A percentile compares a stretch with the other conserved stretches of the same genome.
phyloP scores from a whole-genome alignment of 2,113 vertebrate genomes.

The Melanerpes formicivorus region DNA sequence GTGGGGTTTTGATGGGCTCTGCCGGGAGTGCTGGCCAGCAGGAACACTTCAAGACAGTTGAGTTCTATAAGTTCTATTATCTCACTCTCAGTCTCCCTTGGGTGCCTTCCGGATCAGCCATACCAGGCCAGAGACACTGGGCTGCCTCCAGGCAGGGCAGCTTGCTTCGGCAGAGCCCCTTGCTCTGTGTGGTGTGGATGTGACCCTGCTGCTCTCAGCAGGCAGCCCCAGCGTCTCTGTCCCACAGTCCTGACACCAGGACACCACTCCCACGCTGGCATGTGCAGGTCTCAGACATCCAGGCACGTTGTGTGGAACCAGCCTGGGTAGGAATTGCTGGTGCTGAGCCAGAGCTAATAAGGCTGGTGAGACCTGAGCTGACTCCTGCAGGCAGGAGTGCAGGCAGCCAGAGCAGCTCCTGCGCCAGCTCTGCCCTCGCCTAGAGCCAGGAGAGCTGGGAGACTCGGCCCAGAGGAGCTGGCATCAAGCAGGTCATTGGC shows the following conservation, averaged over 20 bases:
- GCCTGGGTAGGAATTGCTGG: slow-evolving; percentile 30
- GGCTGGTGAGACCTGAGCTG: slow-evolving; percentile 54
- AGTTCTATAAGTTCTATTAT: slow-evolving; percentile 16
- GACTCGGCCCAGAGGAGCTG: not conserved
- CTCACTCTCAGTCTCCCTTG: slow-evolving; percentile 21
- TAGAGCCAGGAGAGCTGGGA: not conserved
- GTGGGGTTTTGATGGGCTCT: not conserved
- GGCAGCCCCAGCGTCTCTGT: slow-evolving; percentile 34
- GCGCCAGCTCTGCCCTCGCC: not conserved
- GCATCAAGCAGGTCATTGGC: not conserved
- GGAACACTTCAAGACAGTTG: not conserved
- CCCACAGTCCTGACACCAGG: slow-evolving; percentile 60
- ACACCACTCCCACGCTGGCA: slow-evolving; percentile 57
- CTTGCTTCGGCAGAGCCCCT: slow-evolving; percentile 23
- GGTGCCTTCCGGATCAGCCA: slow-evolving; percentile 17
- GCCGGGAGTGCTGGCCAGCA: not conserved
- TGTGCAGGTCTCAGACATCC: slow-evolving; percentile 31
- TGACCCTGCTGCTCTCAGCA: slow-evolving; percentile 41
- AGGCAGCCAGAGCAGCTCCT: slow-evolving; percentile 26
- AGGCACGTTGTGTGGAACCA: slow-evolving; percentile 38
- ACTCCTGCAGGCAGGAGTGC: not conserved
- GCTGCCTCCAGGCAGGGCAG: slow-evolving; percentile 40
- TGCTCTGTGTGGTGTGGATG: not conserved
- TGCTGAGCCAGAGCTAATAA: slow-evolving; percentile 48
- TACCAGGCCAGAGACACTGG: slow-evolving; percentile 15